A percentile compares a stretch with the other conserved stretches of the same genome.
These are phyloP conservation scores for Sebastes trivittatus DNA, from an alignment of 2,797 vertebrate species.

Conservation along the genomic window DNA sequence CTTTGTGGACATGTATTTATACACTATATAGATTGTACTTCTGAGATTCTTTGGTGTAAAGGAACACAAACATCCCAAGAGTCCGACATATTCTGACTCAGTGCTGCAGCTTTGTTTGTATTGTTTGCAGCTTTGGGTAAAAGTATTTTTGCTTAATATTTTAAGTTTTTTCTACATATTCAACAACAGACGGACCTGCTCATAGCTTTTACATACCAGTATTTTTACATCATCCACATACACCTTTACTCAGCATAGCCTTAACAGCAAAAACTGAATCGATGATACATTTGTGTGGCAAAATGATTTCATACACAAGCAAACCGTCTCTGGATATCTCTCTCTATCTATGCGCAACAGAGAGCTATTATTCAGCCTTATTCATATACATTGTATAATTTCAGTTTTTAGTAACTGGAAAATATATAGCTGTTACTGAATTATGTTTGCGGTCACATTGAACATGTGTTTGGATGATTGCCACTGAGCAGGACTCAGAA, in stretches of 20 bases:
- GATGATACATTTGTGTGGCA: conserved; percentile 23
- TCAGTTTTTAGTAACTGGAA: conserved; percentile 40
- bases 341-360: conserved; percentile 17
- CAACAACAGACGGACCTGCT: conserved; percentile 71
- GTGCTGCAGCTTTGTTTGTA: conserved; percentile 17
- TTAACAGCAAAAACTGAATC: conserved; percentile 67
- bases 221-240: conserved; percentile 53
- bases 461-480: conserved; percentile 65
- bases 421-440: conserved; percentile 35
- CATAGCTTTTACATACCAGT: conserved; percentile 57
- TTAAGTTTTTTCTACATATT: conserved; percentile 40
- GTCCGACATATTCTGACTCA: neutral
- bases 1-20: neutral
- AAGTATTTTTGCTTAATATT: conserved; percentile 25
- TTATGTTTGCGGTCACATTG: conserved; percentile 35
- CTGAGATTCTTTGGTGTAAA: neutral
- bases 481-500: conserved; percentile 79
- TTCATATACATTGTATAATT: conserved; percentile 41
- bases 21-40: neutral
- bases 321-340: conserved; percentile 37
- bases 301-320: conserved; percentile 32
- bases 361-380: conserved; percentile 49
- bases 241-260: conserved; percentile 68
- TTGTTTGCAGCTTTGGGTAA: conserved; percentile 29
- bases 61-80: neutral